Evolutionary conservation across 2,888 invertebrate species (phyloP).

Genomic region (Habroteleia sp.): DNA sequence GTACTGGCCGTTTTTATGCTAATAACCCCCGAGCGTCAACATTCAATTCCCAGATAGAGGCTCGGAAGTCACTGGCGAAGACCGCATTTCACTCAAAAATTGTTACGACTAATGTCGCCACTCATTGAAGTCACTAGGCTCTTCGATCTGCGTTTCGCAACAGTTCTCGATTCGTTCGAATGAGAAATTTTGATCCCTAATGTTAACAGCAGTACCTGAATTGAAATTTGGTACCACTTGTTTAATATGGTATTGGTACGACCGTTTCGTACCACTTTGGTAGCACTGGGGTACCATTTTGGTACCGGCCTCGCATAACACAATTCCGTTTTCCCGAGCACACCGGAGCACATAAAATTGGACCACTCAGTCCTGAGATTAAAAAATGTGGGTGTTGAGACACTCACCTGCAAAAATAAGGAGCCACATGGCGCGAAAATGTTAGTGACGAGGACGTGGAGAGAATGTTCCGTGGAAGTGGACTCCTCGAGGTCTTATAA

Average conservation of each 20-base stretch:
- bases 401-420: conserved; percentile 79
- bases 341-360: no score
- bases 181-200: no score
- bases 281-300: no score
- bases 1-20: conserved; percentile 34
- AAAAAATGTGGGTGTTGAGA: conserved; percentile 10
- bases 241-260: no score
- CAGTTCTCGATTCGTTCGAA: conserved; percentile 3
- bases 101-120: conserved; percentile 39
- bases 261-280: no score
- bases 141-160: background rate
- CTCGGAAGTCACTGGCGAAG: conserved; percentile 25
- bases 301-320: no score
- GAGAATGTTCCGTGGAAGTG: conserved; percentile 77
- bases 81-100: conserved; percentile 32
- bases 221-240: no score
- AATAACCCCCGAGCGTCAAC: conserved; percentile 51
- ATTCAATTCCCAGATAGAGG: conserved; percentile 16
- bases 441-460: conserved; percentile 75
- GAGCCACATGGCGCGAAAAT: conserved; percentile 79
- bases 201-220: no score
- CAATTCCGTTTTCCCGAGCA: no score
- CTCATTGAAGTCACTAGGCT: conserved; percentile 50
- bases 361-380: background rate
- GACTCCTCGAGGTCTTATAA: conserved; percentile 78